A percentile compares a stretch with the other conserved stretches of the same genome.
Evolutionary conservation across 2,113 vertebrate genomes (phyloP).

Genomic region (Anhinga rufa): DNA sequence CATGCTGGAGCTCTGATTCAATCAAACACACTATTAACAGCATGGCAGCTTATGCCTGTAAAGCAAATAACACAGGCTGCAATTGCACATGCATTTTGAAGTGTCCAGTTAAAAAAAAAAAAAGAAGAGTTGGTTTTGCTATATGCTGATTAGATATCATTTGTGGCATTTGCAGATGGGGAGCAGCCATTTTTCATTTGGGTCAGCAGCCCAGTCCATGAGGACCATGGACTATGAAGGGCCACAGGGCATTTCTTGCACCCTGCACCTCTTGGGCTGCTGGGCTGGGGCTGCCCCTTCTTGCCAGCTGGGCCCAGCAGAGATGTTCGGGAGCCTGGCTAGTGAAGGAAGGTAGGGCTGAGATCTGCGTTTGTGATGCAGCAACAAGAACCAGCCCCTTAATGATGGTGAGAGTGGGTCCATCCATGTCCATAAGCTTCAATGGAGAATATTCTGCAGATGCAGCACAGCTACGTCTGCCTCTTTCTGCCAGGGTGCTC

Average conservation of each 20-base stretch:
- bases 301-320: rapidly evolving
- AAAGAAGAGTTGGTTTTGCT: not conserved
- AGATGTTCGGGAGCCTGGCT: rapidly evolving
- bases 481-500: not conserved
- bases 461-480: not conserved
- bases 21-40: not conserved
- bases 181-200: not conserved
- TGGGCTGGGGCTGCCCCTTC: not conserved
- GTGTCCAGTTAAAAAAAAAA: not conserved
- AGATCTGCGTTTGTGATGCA: not conserved
- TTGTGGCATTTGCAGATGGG: not conserved
- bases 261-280: not conserved
- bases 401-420: rapidly evolving
- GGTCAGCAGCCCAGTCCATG: not conserved
- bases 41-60: not conserved
- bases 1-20: not conserved
- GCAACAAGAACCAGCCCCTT: not conserved
- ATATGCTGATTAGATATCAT: not conserved
- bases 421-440: rapidly evolving
- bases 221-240: not conserved
- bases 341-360: not conserved
- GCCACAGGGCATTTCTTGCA: not conserved
- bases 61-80: not conserved
- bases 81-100: not conserved
- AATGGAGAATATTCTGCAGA: not conserved